Percentiles rank a stretch among this genome's conserved stretches.
These are phyloP conservation scores for Pogona vitticeps DNA, from an alignment of 2,113 vertebrate genomes.

Conservation along the genomic window DNA sequence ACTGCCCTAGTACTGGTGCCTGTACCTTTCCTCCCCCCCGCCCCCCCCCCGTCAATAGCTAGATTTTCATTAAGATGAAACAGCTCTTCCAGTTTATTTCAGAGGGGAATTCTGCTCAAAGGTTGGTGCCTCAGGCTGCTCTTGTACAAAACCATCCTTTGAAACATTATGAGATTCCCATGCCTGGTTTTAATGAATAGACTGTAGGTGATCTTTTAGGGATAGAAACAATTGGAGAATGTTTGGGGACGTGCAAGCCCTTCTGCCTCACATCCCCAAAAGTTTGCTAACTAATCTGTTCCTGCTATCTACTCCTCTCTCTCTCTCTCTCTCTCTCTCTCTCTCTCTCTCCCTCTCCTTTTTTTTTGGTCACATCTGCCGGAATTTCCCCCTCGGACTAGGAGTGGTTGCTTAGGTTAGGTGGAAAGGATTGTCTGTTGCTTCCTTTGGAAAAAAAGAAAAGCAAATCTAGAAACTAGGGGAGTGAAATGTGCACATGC, in stretches of 20 bases:
- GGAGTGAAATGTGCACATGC: too few species aligned
- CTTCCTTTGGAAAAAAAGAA: not conserved
- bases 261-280: not conserved
- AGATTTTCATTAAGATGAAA: slow-evolving; percentile 21
- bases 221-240: not conserved
- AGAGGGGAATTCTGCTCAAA: not conserved
- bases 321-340: not conserved
- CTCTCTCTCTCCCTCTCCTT: too few species aligned
- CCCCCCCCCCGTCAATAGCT: not conserved
- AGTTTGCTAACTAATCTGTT: not conserved
- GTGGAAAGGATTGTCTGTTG: not conserved
- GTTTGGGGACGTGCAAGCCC: not conserved
- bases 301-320: not conserved
- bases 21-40: not conserved
- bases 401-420: not conserved
- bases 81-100: not conserved
- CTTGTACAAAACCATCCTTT: not conserved
- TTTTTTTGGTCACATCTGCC: not conserved
- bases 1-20: not conserved
- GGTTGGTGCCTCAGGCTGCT: not conserved
- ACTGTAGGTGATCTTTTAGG: not conserved
- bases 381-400: not conserved
- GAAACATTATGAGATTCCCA: slow-evolving; percentile 2
- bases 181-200: slow-evolving; percentile 1
- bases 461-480: not conserved